Percentiles rank a stretch among this genome's conserved stretches.
These are phyloP conservation scores for Lomographa bimaculata DNA, from an alignment of 2,888 invertebrate genomes.

Conservation along the genomic window DNA sequence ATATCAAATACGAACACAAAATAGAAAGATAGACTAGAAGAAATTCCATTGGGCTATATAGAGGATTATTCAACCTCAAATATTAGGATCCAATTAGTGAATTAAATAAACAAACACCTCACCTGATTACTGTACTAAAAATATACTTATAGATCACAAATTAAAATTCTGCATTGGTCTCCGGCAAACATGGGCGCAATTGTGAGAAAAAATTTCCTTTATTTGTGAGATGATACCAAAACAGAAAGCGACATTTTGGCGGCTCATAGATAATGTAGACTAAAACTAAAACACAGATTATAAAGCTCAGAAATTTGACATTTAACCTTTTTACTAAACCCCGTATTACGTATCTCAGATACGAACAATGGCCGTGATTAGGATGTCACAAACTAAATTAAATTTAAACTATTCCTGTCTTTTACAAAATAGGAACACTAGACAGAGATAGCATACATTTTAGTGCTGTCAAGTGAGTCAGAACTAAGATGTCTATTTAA, in stretches of 20 bases:
- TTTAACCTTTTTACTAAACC: too few relatives aligned
- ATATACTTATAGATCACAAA: slow-evolving; percentile 18
- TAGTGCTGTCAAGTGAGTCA: too few relatives aligned
- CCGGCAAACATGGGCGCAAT: slow-evolving; percentile 53
- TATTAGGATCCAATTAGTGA: slow-evolving; percentile 2
- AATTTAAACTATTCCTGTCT: too few relatives aligned
- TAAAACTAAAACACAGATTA: slow-evolving; percentile 1
- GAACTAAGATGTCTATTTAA: too few relatives aligned
- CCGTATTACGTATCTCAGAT: too few relatives aligned
- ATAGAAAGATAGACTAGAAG: slow-evolving; percentile 4
- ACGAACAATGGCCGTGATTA: too few relatives aligned
- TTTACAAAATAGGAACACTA: too few relatives aligned
- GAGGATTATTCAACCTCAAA: slow-evolving; percentile 18
- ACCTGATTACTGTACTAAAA: slow-evolving; percentile 27
- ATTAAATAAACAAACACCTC: slow-evolving; percentile 28
- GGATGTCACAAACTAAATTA: too few relatives aligned
- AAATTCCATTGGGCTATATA: slow-evolving; percentile 25
- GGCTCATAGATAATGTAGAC: slow-evolving; percentile 50
- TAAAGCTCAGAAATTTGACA: too few relatives aligned
- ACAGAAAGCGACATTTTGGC: slow-evolving; percentile 79
- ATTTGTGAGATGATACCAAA: slow-evolving; percentile 71
- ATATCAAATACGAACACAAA: too few relatives aligned
- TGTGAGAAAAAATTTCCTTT: slow-evolving; percentile 65
- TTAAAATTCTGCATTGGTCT: slow-evolving; percentile 38
- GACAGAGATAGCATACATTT: too few relatives aligned